Base-by-base conservation (phyloP, 2,113 vertebrate genomes). In the Hymenochirus boettgeri region DNA sequence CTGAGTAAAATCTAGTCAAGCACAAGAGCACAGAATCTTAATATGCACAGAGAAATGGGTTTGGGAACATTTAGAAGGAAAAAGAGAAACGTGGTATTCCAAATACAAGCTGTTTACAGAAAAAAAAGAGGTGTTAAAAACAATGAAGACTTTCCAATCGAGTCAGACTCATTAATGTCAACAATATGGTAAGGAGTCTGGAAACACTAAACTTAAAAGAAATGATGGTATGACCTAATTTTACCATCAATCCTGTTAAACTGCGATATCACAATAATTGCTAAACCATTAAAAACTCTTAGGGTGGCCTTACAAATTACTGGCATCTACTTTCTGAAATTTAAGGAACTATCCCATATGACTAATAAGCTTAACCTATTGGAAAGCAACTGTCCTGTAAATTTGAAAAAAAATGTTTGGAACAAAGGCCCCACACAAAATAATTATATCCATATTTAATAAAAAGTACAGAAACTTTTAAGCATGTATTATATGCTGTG, bases 321-420 rank as follows among this genome's bases (percentile, higher is more conserved):
- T 81, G 71, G 81, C 74, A 69, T 79, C 80, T 74, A 83, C 86
- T 72, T 85, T 82, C 74, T 77, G 83, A 86, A 83, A 80, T 82
- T 88, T 88, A 94, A 92, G 93, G 94, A 93, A 90, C 74, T 50
- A 74, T 79, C 84, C 82, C 85, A 94, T 91, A 91, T 88, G 87
- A 87, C n/a, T n/a, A n/a, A n/a, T n/a, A n/a, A n/a, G n/a, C 26
- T 18, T 19, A 56, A 35, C 7, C 13, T 18, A 18, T 27, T 56
- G 53, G 33, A 6, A 37, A 24, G 19, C 13, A 21, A 47, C 2
- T 25, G 10, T 61, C 18, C 9, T 50, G 35, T 31, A n/a, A n/a
- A n/a, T n/a, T n/a, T n/a, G n/a, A n/a, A n/a, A n/a, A n/a, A n/a
- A n/a, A n/a, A n/a, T n/a, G n/a, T n/a, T n/a, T n/a, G n/a, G n/a